A percentile compares a stretch with the other conserved stretches of the same genome.
These are phyloP conservation scores for Epinephelus malabaricus DNA, from an alignment of 2,797 vertebrate species.

Conservation along the genomic window DNA sequence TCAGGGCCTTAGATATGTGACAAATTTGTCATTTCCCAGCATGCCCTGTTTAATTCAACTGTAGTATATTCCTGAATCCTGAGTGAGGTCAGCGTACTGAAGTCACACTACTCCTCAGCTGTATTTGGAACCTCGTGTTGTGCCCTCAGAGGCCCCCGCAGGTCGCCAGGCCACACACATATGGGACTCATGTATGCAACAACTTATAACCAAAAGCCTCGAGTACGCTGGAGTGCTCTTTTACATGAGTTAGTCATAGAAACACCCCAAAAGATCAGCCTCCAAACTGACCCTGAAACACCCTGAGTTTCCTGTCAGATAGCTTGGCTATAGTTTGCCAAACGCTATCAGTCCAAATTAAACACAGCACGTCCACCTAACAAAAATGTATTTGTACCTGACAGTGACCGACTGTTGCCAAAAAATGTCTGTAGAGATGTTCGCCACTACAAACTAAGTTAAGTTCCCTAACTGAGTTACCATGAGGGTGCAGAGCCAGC, in stretches of 20 bases:
- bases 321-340: not conserved
- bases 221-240: not conserved
- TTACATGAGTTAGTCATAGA: not conserved
- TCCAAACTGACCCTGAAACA: constrained; percentile 8
- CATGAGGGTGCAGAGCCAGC: not conserved
- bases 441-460: not conserved
- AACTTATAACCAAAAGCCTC: constrained; percentile 14
- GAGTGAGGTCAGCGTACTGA: not conserved
- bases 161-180: constrained; percentile 8
- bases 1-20: not conserved
- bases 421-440: constrained; percentile 7
- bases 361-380: not conserved
- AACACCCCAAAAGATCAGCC: not conserved
- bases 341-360: not conserved
- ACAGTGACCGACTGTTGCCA: constrained; percentile 11
- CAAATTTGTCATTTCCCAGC: not conserved
- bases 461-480: constrained; percentile 15
- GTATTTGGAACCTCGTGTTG: not conserved
- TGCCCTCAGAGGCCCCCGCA: constrained; percentile 7
- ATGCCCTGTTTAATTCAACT: not conserved
- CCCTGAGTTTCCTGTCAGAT: constrained; percentile 14
- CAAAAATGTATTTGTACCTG: not conserved
- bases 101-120: not conserved
- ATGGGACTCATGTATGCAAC: not conserved
- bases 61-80: not conserved